phyloP scores from a whole-genome alignment of 2,888 invertebrate genomes.

The Noctua janthina region DNA sequence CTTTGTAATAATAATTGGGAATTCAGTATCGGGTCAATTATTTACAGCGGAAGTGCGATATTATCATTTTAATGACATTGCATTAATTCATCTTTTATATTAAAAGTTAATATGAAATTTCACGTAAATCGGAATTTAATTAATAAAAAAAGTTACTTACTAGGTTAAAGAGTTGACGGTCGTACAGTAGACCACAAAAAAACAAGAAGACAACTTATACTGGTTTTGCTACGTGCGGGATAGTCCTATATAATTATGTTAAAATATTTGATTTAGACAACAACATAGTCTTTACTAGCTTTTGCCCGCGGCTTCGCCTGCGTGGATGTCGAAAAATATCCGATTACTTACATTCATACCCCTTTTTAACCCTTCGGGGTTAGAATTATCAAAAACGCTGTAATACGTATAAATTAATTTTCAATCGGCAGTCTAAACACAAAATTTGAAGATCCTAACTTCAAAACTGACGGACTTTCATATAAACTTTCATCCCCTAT shows the following conservation, averaged over 20 bases:
- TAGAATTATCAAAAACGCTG: no score
- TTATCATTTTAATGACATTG: conserved; percentile 43
- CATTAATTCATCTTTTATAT: conserved; percentile 11
- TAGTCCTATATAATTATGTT: neutral
- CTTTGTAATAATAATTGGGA: conserved; percentile 27
- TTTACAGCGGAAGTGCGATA: conserved; percentile 45
- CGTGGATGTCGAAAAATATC: no score
- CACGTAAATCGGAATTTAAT: neutral
- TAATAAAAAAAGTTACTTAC: neutral
- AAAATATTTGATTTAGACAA: neutral
- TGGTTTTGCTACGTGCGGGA: neutral
- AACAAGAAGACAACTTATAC: neutral
- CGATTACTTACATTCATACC: no score
- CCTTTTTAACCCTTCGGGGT: no score
- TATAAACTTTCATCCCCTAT: no score
- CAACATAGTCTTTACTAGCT: neutral
- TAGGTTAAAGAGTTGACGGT: neutral
- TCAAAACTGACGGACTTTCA: no score
- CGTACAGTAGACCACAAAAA: neutral
- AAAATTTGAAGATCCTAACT: no score
- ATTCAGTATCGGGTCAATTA: conserved; percentile 43
- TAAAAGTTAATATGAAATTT: neutral
- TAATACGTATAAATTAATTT: no score
- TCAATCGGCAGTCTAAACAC: no score
- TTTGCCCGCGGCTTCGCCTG: no score